Evolutionary conservation across 2,797 vertebrate species (phyloP), one percentile per base, ranked within the genome.

Genomic region (Neosilurus mollespiculum): DNA sequence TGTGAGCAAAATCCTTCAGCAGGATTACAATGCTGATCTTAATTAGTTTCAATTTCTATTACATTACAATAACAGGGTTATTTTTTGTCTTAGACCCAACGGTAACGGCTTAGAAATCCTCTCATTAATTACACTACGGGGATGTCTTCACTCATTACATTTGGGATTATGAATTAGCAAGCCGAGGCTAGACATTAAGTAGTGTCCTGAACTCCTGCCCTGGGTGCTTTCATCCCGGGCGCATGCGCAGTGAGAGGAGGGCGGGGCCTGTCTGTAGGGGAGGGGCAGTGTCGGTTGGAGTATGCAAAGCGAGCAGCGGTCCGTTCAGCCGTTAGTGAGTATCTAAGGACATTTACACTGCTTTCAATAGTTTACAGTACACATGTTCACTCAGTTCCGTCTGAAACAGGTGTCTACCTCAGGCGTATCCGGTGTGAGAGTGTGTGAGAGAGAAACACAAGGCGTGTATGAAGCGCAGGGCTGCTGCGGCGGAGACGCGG

Each of bases 171-270:
- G 66, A 2, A 82, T 71, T 62, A 64, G 43, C 71, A 51, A 43
- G 12, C 11, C 72, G 56, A 30, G 70, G 53, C 66, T 26, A 20
- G 7, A 3, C 26, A 26, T 65, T 37, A 30, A n/a, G 22, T 1
- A 11, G 34, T 9, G 34, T 12, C 49, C 43, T 56, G 62, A 34
- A 9, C 18, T 65, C 51, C 37, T n/a, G 26, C 24, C 4, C 30
- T 66, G 43, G 30, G 30, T 8, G 26, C 20, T 43, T 54, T 30
- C 1, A 4, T 22, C 72, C 22, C 9, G 1, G 7, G 70, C 54
- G 79, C 88, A 84, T 87, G 88, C 86, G 85, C 88, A 79, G 70
- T 82, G 43, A 43, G 22, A 9, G 26, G 85, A 85, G 85, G 88
- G 86, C 86, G 87, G 80, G 86, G 87, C 81, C 26, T 78, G 65